These are phyloP conservation scores for Uropsilus gracilis DNA, from an alignment of 2,113 vertebrate species.

Conservation along the genomic window DNA sequence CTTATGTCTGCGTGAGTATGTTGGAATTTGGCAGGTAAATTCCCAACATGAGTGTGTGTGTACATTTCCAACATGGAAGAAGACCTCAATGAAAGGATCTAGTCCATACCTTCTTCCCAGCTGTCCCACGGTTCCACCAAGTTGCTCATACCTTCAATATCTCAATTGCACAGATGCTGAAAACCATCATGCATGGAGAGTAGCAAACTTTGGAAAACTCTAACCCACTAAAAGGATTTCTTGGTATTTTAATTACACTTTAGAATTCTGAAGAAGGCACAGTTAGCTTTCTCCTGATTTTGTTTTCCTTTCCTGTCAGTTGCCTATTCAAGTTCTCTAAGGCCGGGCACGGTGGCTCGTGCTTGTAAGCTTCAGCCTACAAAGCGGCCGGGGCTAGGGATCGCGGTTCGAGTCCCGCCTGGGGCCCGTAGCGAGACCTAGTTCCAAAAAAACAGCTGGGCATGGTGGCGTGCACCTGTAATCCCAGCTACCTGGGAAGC, in stretches of 20 bases:
- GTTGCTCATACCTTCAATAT: not conserved
- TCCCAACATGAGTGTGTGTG: too few species aligned
- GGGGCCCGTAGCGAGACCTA: too few species aligned
- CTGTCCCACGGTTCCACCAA: not conserved
- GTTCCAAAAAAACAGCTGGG: too few species aligned
- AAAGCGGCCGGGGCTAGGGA: too few species aligned
- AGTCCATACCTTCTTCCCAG: not conserved
- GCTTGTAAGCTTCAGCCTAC: too few species aligned
- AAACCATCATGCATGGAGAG: not conserved
- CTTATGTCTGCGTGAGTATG: not conserved
- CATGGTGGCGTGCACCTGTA: too few species aligned
- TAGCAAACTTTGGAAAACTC: not conserved
- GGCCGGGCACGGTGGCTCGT: too few species aligned
- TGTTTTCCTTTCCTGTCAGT: not conserved
- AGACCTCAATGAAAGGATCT: fast-evolving
- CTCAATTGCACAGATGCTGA: not conserved
- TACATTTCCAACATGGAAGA: not conserved
- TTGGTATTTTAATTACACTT: not conserved
- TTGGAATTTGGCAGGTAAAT: not conserved
- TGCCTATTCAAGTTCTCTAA: not conserved
- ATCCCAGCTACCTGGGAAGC: too few species aligned
- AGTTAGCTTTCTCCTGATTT: not conserved
- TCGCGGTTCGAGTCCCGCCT: too few species aligned
- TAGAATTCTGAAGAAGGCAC: not conserved
- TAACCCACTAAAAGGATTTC: not conserved